A percentile compares a stretch with the other conserved stretches of the same genome.
phyloP scores from a whole-genome alignment of 2,888 invertebrate genomes.

The Hypolimnas misippus region DNA sequence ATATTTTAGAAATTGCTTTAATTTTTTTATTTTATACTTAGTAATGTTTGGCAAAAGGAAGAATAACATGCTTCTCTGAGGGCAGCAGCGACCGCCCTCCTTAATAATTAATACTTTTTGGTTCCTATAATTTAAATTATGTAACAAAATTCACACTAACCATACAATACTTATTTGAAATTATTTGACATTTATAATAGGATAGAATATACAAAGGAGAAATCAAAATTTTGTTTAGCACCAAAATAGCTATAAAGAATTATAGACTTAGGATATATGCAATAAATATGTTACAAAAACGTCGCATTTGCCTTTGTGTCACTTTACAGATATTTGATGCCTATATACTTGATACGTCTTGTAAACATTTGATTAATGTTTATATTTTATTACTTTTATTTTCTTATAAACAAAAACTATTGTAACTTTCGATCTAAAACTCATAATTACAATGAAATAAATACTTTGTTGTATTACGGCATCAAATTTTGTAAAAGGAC shows the following conservation, averaged over 20 bases:
- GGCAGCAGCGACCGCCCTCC: constrained; percentile 53
- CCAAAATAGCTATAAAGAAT: constrained; percentile 61
- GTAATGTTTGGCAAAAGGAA: constrained; percentile 81
- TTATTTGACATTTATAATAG: constrained; percentile 18
- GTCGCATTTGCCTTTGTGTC: background rate
- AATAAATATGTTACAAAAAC: constrained; percentile 28
- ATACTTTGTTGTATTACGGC: background rate
- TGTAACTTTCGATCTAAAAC: too few relatives aligned
- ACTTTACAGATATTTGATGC: constrained; percentile 24
- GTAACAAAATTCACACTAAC: constrained; percentile 43
- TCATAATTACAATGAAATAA: too few relatives aligned
- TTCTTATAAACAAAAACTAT: too few relatives aligned
- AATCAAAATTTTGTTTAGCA: constrained; percentile 63
- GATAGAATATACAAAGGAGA: constrained; percentile 50
- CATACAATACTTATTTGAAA: constrained; percentile 16
- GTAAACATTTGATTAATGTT: background rate
- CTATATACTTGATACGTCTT: too few relatives aligned
- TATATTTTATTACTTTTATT: background rate
- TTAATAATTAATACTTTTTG: constrained; percentile 76
- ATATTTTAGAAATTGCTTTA: constrained; percentile 53
- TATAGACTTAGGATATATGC: constrained; percentile 36
- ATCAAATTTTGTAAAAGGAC: background rate
- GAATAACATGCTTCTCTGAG: constrained; percentile 62
- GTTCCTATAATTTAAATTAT: constrained; percentile 66
- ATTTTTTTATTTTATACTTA: constrained; percentile 72